Evolutionary conservation across 1,140 invertebrate genomes (phyloP), one percentile per base, ranked within the genome.

Genomic region (Drosophila biarmipes): DNA sequence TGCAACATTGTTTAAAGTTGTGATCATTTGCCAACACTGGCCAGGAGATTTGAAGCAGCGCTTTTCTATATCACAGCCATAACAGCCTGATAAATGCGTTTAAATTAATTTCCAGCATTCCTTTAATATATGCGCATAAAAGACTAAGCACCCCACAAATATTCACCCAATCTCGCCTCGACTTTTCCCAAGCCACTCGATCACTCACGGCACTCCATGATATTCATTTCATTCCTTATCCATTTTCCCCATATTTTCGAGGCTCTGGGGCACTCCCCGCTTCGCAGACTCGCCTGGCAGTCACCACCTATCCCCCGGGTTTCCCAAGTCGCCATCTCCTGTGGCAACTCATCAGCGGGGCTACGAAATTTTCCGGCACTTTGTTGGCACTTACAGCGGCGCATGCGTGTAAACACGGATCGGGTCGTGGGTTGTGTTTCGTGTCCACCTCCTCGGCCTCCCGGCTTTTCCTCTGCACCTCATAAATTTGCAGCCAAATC

Each of bases 331-430:
- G 15, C 37, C 64, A 56, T 69, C 64, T 56, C 64, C 64, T 71
- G 67, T 74, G 73, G 77, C 57, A 80, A 80, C 71, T 80, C 77
- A 75, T 80, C 78, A 80, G 59, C 59, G 31, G 43, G 12, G 34
- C 12, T 15, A 48, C 43, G 53, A 51, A 64, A 72, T 80, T 80
- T 80, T 80, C 78, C 78, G 78, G 78, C 78, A 80, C 48, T 80
- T 80, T 53, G 56, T 21, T 80, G 78, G 66, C 66, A 80, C 59
- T 66, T 80, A 80, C 66, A 80, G 66, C 78, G 34, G 53, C 40
- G 51, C 59, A 56, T 72, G 78, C 59, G 78, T 80, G 78, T 80
- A 54, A 56, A 31, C 67, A 69, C 38, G 21, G 49, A 68, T 69
- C 51, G 21, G 49, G 53, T 56, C 64, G 67, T 71, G 67, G 67